Conservation (phyloP, 1,140 invertebrate species). For the Drosophila punjabiensis region DNA sequence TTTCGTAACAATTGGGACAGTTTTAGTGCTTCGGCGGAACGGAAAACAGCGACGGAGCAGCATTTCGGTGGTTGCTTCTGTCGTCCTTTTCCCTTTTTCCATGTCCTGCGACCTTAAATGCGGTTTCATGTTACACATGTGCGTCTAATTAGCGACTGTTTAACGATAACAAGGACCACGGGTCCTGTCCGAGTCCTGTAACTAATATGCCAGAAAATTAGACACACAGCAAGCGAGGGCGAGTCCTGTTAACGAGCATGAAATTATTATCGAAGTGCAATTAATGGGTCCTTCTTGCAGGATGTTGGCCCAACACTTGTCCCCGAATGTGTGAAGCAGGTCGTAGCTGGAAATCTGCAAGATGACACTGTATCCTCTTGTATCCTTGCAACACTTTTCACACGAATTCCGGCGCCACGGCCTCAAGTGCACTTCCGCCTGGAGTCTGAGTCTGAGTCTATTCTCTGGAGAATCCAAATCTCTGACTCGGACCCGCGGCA, state of each 20-base stretch:
- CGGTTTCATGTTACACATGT: constrained; percentile 82
- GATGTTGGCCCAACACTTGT: constrained; percentile 70
- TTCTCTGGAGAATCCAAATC: constrained; percentile 21
- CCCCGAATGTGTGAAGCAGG: constrained; percentile 36
- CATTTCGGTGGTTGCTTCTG: constrained; percentile 40
- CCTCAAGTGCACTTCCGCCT: constrained; percentile 68
- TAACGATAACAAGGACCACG: constrained; percentile 66
- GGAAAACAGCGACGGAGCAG: constrained; percentile 8
- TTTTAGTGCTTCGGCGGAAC: constrained; percentile 82
- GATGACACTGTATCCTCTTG: constrained; percentile 17
- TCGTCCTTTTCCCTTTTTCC: constrained; percentile 18
- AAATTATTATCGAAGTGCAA: constrained; percentile 83
- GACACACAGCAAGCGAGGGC: constrained; percentile 14
- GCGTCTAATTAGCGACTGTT: constrained; percentile 82
- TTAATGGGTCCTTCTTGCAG: constrained; percentile 64
- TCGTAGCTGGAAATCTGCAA: constrained; percentile 27
- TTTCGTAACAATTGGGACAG: constrained; percentile 78
- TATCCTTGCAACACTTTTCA: constrained; percentile 51
- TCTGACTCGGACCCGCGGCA: constrained; percentile 9
- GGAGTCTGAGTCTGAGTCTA: neutral
- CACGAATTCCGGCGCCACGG: constrained; percentile 73
- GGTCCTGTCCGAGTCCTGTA: constrained; percentile 53
- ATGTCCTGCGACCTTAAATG: constrained; percentile 60
- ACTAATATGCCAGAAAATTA: constrained; percentile 69
- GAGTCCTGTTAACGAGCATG: constrained; percentile 69